phyloP scores from a whole-genome alignment of 2,888 invertebrate genomes.

The Morpho achilles region DNA sequence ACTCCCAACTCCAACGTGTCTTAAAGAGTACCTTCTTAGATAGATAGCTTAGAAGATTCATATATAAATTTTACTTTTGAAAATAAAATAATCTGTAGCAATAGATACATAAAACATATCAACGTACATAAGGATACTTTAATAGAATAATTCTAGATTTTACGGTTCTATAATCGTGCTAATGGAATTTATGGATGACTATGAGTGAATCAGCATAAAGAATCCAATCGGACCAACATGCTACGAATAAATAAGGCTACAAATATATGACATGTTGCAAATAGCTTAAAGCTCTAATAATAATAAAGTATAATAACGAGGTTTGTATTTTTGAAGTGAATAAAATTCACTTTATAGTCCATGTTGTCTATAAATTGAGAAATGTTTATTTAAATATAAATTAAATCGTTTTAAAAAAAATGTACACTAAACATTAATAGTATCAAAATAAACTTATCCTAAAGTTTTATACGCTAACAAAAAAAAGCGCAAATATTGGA shows the following conservation, averaged over 20 bases:
- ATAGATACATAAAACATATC: constrained; percentile 34
- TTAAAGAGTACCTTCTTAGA: constrained; percentile 72
- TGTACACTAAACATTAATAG: too few species aligned
- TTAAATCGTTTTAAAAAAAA: too few species aligned
- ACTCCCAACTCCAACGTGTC: constrained; percentile 64
- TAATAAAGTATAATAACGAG: constrained; percentile 1
- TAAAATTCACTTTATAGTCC: constrained; percentile 9
- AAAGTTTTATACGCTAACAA: too few species aligned
- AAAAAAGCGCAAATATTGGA: neutral
- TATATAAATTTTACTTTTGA: constrained; percentile 33
- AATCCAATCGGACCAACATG: constrained; percentile 21
- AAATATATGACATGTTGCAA: neutral
- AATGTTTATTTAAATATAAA: too few species aligned
- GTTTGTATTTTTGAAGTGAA: neutral
- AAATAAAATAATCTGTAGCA: constrained; percentile 25
- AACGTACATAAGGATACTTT: constrained; percentile 22
- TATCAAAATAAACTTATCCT: too few species aligned
- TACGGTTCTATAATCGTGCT: neutral
- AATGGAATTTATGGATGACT: neutral
- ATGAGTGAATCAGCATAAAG: constrained; percentile 7
- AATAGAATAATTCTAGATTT: constrained; percentile 6
- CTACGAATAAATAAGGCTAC: constrained; percentile 1
- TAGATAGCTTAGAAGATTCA: constrained; percentile 49
- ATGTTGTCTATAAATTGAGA: neutral
- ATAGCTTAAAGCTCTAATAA: constrained; percentile 10